These are phyloP conservation scores for Cordilura impudica DNA, from an alignment of 2,888 invertebrate species.

Conservation along the genomic window DNA sequence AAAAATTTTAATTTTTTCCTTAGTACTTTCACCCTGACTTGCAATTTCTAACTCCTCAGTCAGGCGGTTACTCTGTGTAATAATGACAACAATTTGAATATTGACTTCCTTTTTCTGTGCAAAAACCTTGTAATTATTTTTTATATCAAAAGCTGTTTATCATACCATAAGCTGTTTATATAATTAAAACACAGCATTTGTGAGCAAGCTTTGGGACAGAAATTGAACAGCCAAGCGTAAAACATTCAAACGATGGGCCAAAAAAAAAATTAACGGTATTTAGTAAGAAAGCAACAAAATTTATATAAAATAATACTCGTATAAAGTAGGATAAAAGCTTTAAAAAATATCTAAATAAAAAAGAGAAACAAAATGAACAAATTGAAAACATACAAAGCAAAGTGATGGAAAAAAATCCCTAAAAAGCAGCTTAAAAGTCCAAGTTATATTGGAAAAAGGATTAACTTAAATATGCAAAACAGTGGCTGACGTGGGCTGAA, in stretches of 20 bases:
- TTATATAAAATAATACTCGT: neutral
- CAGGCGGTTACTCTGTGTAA: too few species aligned
- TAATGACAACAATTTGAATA: too few species aligned
- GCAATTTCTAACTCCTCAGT: too few species aligned
- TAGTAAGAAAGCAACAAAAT: neutral
- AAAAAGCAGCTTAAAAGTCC: neutral
- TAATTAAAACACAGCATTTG: too few species aligned
- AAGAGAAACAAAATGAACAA: neutral
- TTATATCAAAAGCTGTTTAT: too few species aligned
- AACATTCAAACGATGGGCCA: constrained; percentile 4
- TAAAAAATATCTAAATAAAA: neutral
- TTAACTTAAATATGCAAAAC: neutral
- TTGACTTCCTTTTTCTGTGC: too few species aligned
- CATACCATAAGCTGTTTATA: too few species aligned
- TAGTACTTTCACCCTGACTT: too few species aligned
- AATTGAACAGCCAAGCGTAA: neutral
- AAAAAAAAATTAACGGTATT: constrained; percentile 18
- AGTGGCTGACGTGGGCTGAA: too few species aligned
- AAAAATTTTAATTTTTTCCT: too few species aligned
- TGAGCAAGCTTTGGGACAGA: neutral
- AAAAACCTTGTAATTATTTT: too few species aligned
- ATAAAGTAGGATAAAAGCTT: neutral
- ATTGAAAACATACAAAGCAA: neutral
- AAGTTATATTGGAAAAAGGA: neutral
- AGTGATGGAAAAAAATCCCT: neutral